A percentile compares a stretch with the other conserved stretches of the same genome.
These are phyloP conservation scores for Natrix natrix DNA, from an alignment of 2,797 vertebrate species.

Conservation along the genomic window DNA sequence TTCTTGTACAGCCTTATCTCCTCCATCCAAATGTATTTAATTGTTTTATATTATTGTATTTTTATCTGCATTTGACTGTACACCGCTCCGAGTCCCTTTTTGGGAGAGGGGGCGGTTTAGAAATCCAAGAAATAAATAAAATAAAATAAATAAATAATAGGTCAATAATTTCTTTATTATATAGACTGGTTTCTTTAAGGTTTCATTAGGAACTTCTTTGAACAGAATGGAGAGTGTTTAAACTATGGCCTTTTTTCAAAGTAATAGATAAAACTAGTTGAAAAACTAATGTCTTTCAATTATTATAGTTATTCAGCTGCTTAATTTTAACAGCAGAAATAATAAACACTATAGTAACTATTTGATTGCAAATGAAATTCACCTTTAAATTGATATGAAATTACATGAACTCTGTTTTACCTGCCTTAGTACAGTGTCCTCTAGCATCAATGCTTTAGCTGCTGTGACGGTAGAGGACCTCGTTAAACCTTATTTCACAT, in stretches of 20 bases:
- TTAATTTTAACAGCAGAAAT: background rate
- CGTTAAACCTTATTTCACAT: slow-evolving; percentile 74
- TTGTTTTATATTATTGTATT: no score
- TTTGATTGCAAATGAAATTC: background rate
- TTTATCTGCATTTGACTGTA: no score
- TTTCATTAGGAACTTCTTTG: background rate
- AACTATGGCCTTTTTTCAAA: background rate
- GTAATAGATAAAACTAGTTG: background rate
- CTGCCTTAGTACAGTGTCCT: slow-evolving; percentile 86
- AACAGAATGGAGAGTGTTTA: background rate
- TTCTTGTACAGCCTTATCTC: no score
- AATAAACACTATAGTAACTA: background rate
- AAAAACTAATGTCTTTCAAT: background rate
- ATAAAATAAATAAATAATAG: no score
- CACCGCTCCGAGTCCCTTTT: no score
- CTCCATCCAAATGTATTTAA: no score
- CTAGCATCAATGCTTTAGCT: slow-evolving; percentile 90
- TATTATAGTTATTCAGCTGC: background rate
- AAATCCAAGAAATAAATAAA: no score
- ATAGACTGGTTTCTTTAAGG: background rate
- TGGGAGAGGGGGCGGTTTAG: no score
- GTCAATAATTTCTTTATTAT: background rate
- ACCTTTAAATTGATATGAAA: background rate
- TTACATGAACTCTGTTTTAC: slow-evolving; percentile 16
- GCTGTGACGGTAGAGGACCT: slow-evolving; percentile 91